Evolutionary conservation across 1,140 invertebrate genomes (phyloP).

Genomic region (Leptestheria dahalacensis): DNA sequence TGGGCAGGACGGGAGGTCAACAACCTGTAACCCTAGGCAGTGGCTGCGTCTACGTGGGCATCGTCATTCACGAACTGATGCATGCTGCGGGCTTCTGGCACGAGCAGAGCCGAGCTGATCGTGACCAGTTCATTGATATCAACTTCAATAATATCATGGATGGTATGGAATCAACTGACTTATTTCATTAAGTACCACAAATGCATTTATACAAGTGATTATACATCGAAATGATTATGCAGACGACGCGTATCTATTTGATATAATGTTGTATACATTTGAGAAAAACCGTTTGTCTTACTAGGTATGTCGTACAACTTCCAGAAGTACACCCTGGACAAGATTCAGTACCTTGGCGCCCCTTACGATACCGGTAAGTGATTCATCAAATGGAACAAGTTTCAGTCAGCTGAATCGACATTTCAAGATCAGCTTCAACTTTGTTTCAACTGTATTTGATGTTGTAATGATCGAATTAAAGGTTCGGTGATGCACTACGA

Average conservation of each 20-base stretch:
- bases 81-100: constrained; percentile 49
- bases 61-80: constrained; percentile 45
- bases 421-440: neutral
- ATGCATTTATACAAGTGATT: too few species aligned
- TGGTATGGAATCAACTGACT: constrained; percentile 24
- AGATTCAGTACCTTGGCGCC: constrained; percentile 29
- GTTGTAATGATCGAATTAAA: neutral
- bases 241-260: too few species aligned
- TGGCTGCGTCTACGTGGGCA: constrained; percentile 39
- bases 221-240: too few species aligned
- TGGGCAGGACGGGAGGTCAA: constrained; percentile 36
- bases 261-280: too few species aligned
- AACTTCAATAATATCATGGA: constrained; percentile 45
- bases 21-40: constrained; percentile 31
- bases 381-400: too few species aligned
- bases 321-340: constrained; percentile 26
- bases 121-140: constrained; percentile 45
- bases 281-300: neutral
- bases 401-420: neutral
- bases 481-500: constrained; percentile 38
- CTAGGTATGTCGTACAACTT: constrained; percentile 32
- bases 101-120: constrained; percentile 47
- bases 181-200: neutral
- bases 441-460: neutral
- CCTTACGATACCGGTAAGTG: constrained; percentile 35